Base-by-base conservation (phyloP, 2,113 vertebrate genomes). In the Solea senegalensis region DNA sequence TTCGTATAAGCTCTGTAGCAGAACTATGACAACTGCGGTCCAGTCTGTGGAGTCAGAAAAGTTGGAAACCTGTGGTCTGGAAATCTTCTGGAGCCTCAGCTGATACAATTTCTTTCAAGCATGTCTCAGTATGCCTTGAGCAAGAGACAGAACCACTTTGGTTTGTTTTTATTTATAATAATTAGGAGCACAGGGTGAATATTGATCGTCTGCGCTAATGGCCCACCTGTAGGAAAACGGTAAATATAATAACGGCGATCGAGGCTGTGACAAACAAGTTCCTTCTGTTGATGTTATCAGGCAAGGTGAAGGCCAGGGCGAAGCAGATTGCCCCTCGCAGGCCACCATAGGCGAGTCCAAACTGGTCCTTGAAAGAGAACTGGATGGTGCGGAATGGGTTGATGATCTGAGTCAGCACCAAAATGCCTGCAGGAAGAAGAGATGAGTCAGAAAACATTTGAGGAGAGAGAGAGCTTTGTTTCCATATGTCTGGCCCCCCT, bases 251-350 rank as follows among this genome's bases (percentile, higher is more conserved):
- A 50, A 98, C 82, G 9, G 95, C 94, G 0, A 97, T 95, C 0
- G 94, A 94, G 15, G 95, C 93, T 0, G 97, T 98, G 79, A 97
- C 92, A 75, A 98, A 97, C 46, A 98, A 90, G 34, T 95, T 94
- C 75, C 93, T 96, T 57, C 93, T 92, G 69, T 93, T 93, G 71
- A 97, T 95, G 66, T 72, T 93, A 14, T 95, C 84, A 0, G 96
- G 96, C 48, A 98, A 92, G 2, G 97, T 94, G 83, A 96, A 98
- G 12, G 93, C 96, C 55, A 98, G 92, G 0, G 96, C 95, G 65
- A 98, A 98, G 76, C 96, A 97, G 90, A 98, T 94, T 46, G 96
- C 96, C 15, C 96, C 97, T 41, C 96, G 90, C 51, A 98, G 95
- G 41, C 97, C 96, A 56, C 97, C 95, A 1, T 97, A 98, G 65